A percentile compares a stretch with the other conserved stretches of the same genome.
Evolutionary conservation across 2,888 invertebrate genomes (phyloP).

Genomic region (Nomada fucata): DNA sequence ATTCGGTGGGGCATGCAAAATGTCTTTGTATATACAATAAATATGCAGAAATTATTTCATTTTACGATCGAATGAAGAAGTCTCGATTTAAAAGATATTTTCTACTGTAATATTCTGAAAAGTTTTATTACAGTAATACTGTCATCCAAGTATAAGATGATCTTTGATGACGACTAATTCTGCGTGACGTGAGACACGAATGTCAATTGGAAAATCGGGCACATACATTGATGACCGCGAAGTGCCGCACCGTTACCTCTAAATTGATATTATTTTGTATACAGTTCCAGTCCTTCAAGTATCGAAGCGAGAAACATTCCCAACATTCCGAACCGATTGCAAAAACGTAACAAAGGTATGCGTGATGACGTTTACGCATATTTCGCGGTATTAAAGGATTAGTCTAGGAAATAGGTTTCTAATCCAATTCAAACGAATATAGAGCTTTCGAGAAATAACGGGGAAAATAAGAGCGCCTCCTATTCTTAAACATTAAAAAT

Average conservation of each 20-base stretch:
- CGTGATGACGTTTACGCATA: constrained; percentile 11
- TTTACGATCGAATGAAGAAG: background rate
- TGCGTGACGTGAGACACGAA: constrained; percentile 65
- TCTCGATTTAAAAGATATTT: background rate
- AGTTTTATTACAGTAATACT: background rate
- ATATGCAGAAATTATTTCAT: background rate
- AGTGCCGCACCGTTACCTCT: constrained; percentile 49
- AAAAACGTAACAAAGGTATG: constrained; percentile 21
- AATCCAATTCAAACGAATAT: too few species aligned
- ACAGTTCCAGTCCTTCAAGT: constrained; percentile 49
- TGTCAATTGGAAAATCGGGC: constrained; percentile 82
- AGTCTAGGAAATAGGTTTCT: too few species aligned
- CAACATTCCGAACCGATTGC: constrained; percentile 14
- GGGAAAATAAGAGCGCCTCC: too few species aligned
- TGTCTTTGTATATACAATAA: background rate
- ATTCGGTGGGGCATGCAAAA: background rate
- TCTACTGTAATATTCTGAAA: background rate
- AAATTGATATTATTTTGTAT: constrained; percentile 63
- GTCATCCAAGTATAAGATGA: constrained; percentile 6
- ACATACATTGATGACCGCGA: constrained; percentile 73
- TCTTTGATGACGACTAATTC: constrained; percentile 53
- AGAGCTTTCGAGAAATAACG: too few species aligned
- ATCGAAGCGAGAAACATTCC: constrained; percentile 46
- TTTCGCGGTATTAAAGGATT: background rate
- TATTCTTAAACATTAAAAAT: too few species aligned